Evolutionary conservation across 1,140 invertebrate genomes (phyloP), one percentile per base, ranked within the genome.

Genomic region (Zaprionus gabonicus): DNA sequence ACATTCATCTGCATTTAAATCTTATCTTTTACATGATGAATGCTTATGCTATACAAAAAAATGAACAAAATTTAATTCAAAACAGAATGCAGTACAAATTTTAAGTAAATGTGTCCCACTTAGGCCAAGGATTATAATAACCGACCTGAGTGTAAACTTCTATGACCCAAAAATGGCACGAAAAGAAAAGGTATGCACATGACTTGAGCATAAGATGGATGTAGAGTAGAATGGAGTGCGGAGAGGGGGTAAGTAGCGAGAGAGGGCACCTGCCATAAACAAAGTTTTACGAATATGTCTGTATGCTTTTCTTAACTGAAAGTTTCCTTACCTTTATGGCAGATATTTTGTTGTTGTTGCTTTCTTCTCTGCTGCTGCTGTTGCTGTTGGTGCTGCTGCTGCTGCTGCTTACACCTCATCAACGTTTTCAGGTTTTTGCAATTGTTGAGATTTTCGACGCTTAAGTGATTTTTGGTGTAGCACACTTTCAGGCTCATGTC

Each of bases 401-500:
- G 25, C 7, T 56, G 59, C 63, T 15, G 41, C 77, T 70, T 71
- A 66, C 81, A 78, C 73, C 78, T 83, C 77, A 83, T 81, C 77
- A 84, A 73, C 73, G 76, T 76, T 83, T 80, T 57, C 44, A 53
- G 41, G 34, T 64, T 55, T 64, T 71, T 80, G 74, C 67, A 64
- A 56, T 63, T 75, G 66, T 77, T 53, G 57, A 79, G 76, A 87
- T 80, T 83, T 83, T 81, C 36, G 73, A 72, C 78, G 71, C 84
- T 81, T 88, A 87, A 87, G 83, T 87, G 83, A 87, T 87, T 87
- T 87, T 78, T 80, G 63, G 68, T 87, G 83, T 87, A 83, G 83
- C 80, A 66, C 59, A 80, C 77, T 83, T 80, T 80, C 44, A 71
- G 60, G 58, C 81, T 76, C 71, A 70, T 62, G 85, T 71, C 78